A percentile compares a stretch with the other conserved stretches of the same genome.
Conservation (phyloP, 1,140 invertebrate genomes). For the Wasmannia auropunctata region DNA sequence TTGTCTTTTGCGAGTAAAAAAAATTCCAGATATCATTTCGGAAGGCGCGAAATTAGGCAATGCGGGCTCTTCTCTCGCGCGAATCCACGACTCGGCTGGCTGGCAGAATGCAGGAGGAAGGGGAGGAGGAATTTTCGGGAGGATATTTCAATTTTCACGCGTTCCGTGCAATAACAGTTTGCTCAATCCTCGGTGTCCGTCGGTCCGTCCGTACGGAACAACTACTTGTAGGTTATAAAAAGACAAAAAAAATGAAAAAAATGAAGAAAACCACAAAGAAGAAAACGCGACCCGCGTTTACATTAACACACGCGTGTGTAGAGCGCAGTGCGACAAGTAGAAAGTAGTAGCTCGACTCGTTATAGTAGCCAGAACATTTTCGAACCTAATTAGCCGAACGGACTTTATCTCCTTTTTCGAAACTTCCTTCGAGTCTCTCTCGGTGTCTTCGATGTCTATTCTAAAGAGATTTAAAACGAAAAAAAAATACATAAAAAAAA, state of each 20-base stretch:
- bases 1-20: background rate
- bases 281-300: slow-evolving; percentile 16
- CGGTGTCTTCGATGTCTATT: slow-evolving; percentile 84
- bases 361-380: slow-evolving; percentile 68
- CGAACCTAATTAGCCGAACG: slow-evolving; percentile 63
- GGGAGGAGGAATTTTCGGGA: slow-evolving; percentile 58
- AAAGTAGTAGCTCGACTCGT: slow-evolving; percentile 66
- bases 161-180: slow-evolving; percentile 83
- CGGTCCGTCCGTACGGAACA: slow-evolving; percentile 83
- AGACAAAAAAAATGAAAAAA: slow-evolving; percentile 48
- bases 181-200: slow-evolving; percentile 84
- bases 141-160: slow-evolving; percentile 78
- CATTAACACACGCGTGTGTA: slow-evolving; percentile 36
- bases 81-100: slow-evolving; percentile 26
- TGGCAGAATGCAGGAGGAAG: slow-evolving; percentile 13
- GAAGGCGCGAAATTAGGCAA: slow-evolving; percentile 44
- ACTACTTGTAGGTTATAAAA: slow-evolving; percentile 76
- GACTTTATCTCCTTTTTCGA: slow-evolving; percentile 80
- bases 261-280: slow-evolving; percentile 36
- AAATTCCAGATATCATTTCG: background rate
- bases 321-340: slow-evolving; percentile 37
- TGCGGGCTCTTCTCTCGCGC: slow-evolving; percentile 39
- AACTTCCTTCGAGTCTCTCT: slow-evolving; percentile 81
- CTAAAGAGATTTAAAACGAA: slow-evolving; percentile 77
- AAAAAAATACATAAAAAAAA: slow-evolving; percentile 59